Evolutionary conservation across 1,140 invertebrate genomes (phyloP), one percentile per base, ranked within the genome.

Genomic region (Drosophila kikkawai): DNA sequence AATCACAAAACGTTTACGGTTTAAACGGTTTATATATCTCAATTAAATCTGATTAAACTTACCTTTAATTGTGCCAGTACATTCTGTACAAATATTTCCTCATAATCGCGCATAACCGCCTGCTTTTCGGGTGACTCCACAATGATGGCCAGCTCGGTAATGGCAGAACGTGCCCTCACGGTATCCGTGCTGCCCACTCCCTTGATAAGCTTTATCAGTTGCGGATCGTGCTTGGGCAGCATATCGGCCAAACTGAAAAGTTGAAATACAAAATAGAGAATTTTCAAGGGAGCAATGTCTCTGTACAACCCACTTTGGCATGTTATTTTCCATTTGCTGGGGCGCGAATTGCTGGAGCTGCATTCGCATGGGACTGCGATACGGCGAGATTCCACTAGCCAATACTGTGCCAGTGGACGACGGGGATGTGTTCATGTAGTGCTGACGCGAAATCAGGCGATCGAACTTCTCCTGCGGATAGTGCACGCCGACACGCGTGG

Each of bases 381-480:
- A 92, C 4, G 91, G 91, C 1, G 91, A 85, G 19, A 73, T 58
- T n/a, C 77, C 78, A 51, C 71, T 66, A 41, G 75, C 61, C 51
- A 74, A 29, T 2, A 1, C 53, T 17, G 47, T 57, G 13, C 60
- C 34, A 55, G 74, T 59, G 7, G 82, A 55, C 29, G 83, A 71
- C 8, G 91, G 70, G 3, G 91, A 73, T 9, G 86, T 63, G 9
- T 73, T 79, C 50, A 93, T 79, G 45, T 82, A 76, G 47, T 66
- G 82, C 39, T 75, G 75, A 12, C 47, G 58, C 8, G 92, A 91
- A 6, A 93, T 59, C 85, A 93, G 93, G 92, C 94, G 65, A 55
- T 92, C 83, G 59, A 94, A 94, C 83, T 93, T 81, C 63, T 92
- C 81, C 93, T 94, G 37, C 93, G 94, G 66, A 94, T 94, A 82